A percentile compares a stretch with the other conserved stretches of the same genome.
Conservation (phyloP, 1,140 invertebrate species). For the Liolophura sinensis region DNA sequence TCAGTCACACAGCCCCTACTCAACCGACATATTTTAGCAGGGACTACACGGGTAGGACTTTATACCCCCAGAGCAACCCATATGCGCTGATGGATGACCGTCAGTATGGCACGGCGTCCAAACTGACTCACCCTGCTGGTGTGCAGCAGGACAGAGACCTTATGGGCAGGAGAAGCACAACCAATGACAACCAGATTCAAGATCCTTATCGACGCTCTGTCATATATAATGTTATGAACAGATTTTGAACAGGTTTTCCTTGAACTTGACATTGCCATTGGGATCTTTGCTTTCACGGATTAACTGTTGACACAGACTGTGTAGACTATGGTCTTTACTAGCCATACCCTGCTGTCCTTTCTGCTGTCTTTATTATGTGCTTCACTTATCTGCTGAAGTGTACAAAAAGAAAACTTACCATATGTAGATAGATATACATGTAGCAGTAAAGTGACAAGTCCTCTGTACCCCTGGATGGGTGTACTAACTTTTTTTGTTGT, state of each 20-base stretch:
- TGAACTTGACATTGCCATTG: no score
- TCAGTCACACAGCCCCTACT: slow-evolving; percentile 39
- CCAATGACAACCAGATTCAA: slow-evolving; percentile 42
- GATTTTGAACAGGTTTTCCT: slow-evolving; percentile 22
- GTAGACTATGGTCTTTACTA: no score
- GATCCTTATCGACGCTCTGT: slow-evolving; percentile 53
- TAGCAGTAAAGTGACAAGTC: no score
- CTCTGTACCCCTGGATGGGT: no score
- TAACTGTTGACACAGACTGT: no score
- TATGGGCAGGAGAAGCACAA: slow-evolving; percentile 35
- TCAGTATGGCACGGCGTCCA: slow-evolving; percentile 35
- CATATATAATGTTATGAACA: slow-evolving; percentile 55
- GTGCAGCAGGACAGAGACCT: slow-evolving; percentile 41
- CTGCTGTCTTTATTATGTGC: no score
- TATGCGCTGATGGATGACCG: slow-evolving; percentile 49
- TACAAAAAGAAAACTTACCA: no score
- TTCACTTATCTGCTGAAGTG: no score
- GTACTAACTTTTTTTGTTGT: no score
- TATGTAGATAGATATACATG: no score
- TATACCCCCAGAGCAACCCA: slow-evolving; percentile 40
- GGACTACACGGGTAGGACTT: slow-evolving; percentile 42
- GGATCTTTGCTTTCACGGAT: no score
- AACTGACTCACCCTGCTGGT: slow-evolving; percentile 37
- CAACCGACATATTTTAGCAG: slow-evolving; percentile 50
- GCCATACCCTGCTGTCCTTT: no score